Evolutionary conservation across 2,888 invertebrate genomes (phyloP), one percentile per base, ranked within the genome.

Genomic region (Zonitis immaculata): DNA sequence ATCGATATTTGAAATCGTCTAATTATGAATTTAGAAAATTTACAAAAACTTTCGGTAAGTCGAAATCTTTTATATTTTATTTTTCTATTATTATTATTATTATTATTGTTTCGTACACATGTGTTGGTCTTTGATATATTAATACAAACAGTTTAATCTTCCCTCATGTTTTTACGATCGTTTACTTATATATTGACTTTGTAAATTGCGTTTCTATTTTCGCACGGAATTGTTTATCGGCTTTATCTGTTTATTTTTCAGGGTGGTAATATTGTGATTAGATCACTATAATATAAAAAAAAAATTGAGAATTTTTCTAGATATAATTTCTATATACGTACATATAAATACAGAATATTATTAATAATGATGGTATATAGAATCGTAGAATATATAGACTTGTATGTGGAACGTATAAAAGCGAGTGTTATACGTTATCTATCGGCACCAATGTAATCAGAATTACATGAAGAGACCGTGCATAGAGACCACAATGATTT

Each of bases 401-500:
- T 27, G 9, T 9, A n/a, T 4, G 12, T 32, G 7, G 32, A 8
- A 7, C 1, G 1, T 5, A 18, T 12, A 27, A 45, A 45, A 45
- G 28, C n/a, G 28, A 45, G 28, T 7, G 14, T 45, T 45, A 26
- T 8, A 20, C 52, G 55, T 59, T 62, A 64, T 64, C 64, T 66
- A 66, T 66, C 62, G 62, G 61, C 60, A 60, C 54, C 49, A 46
- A 51, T 51, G 63, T 61, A 66, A 68, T 67, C 66, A 66, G 66
- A 68, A 67, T 67, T 66, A 65, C 66, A 66, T 67, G 67, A 68
- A 64, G 63, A 66, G 66, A 65, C 59, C 63, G 52, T 61, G 62
- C 63, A 71, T 69, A 68, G 66, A 72, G 68, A 69, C 68, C 69
- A 69, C 72, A 73, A 73, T 74, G 73, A 75, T 75, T 74, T 73